phyloP scores from a whole-genome alignment of 2,113 vertebrate genomes.

The Rhagologus leucostigma region DNA sequence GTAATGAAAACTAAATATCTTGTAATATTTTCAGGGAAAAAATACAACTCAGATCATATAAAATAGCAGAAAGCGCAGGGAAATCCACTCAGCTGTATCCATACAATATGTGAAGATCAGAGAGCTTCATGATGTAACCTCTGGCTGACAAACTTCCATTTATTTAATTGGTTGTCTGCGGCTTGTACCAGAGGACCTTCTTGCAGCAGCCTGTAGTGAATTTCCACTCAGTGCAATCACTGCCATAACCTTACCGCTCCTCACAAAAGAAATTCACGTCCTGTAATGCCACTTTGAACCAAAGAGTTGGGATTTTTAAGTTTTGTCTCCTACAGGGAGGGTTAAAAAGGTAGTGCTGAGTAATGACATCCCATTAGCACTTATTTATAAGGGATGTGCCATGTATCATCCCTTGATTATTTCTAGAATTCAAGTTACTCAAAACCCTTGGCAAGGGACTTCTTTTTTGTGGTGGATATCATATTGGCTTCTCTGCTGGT shows the following conservation, averaged over 20 bases:
- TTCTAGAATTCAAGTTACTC: neutral
- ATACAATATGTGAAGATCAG: neutral
- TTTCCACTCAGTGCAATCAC: neutral
- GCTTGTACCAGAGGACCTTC: neutral
- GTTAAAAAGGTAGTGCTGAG: neutral
- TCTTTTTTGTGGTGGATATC: neutral
- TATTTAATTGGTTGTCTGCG: neutral
- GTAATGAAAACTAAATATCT: neutral
- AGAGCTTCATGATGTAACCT: neutral
- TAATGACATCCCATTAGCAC: neutral
- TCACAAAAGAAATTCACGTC: neutral
- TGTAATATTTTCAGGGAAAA: neutral
- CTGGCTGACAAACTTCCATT: neutral
- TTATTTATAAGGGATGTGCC: neutral
- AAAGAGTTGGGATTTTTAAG: neutral
- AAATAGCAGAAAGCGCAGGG: neutral
- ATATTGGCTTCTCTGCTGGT: neutral
- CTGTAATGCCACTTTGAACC: neutral
- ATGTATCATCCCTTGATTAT: neutral
- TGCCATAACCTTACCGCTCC: neutral
- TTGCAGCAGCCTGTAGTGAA: neutral
- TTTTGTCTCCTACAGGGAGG: neutral
- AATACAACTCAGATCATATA: neutral
- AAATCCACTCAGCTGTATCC: neutral
- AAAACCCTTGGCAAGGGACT: neutral